Evolutionary conservation across 2,113 vertebrate species (phyloP).

Genomic region (Arvicanthis niloticus): DNA sequence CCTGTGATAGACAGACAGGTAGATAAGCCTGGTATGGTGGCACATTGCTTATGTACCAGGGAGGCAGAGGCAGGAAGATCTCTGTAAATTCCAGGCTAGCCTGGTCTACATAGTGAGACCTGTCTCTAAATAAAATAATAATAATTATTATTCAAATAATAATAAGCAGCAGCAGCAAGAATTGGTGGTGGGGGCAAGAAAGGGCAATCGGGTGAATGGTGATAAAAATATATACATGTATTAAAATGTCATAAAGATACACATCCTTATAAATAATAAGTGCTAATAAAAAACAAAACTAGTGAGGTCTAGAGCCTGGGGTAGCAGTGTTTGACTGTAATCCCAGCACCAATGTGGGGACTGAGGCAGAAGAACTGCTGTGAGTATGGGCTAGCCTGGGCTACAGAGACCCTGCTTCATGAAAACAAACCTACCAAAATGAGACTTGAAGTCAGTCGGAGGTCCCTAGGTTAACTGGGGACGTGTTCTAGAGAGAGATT

Average conservation of each 20-base stretch:
- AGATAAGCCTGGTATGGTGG: background rate
- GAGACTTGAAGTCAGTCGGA: background rate
- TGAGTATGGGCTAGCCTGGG: background rate
- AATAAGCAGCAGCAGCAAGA: too few relatives aligned
- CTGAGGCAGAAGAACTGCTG: background rate
- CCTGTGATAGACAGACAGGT: fast-evolving
- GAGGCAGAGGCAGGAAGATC: background rate
- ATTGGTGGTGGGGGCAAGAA: background rate
- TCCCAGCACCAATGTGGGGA: background rate
- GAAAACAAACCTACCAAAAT: too few relatives aligned
- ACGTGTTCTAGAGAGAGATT: background rate
- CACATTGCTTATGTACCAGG: background rate
- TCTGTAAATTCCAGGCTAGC: background rate
- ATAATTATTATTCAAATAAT: too few relatives aligned
- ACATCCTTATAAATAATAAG: background rate
- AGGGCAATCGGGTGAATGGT: background rate
- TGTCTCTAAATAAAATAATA: background rate
- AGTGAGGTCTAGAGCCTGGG: background rate
- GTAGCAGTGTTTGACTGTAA: background rate
- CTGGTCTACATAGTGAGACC: background rate
- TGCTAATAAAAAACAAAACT: background rate
- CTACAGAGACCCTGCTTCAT: background rate
- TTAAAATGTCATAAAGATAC: background rate
- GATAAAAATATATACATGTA: background rate
- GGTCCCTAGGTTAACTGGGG: background rate